Evolutionary conservation across 2,888 invertebrate genomes (phyloP).

Genomic region (Leucophora obtusa): DNA sequence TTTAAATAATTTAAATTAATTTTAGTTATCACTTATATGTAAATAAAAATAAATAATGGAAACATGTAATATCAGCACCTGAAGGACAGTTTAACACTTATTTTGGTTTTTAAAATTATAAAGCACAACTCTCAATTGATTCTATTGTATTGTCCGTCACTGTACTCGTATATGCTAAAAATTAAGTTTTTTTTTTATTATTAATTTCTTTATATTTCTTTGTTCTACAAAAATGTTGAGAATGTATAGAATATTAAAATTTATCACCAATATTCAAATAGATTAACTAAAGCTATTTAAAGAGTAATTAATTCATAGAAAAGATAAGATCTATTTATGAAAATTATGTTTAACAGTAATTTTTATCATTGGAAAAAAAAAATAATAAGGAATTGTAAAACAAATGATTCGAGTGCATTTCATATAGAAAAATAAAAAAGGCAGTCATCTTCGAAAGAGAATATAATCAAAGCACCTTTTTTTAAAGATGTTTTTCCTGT

Average conservation of each 20-base stretch:
- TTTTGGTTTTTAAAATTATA: no score
- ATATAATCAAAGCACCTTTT: background rate
- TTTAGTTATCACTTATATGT: no score
- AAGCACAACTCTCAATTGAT: no score
- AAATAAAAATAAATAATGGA: no score
- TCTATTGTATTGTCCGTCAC: no score
- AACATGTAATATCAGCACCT: no score
- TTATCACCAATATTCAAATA: background rate
- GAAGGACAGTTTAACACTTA: no score
- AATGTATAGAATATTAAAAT: background rate
- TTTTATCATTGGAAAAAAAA: background rate
- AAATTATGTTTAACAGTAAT: background rate
- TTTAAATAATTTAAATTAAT: no score
- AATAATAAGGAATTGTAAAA: conserved; percentile 6
- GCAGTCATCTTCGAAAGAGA: conserved; percentile 24
- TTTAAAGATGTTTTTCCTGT: background rate
- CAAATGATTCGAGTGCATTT: conserved; percentile 19
- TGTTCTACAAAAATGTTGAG: background rate
- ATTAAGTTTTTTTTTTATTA: background rate
- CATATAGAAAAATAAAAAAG: conserved; percentile 6
- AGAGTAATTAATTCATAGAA: background rate
- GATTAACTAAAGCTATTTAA: background rate
- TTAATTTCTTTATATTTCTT: background rate
- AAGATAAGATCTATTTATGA: background rate
- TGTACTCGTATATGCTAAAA: no score